phyloP scores from a whole-genome alignment of 1,140 invertebrate species.

The Lanistes nyassanus region DNA sequence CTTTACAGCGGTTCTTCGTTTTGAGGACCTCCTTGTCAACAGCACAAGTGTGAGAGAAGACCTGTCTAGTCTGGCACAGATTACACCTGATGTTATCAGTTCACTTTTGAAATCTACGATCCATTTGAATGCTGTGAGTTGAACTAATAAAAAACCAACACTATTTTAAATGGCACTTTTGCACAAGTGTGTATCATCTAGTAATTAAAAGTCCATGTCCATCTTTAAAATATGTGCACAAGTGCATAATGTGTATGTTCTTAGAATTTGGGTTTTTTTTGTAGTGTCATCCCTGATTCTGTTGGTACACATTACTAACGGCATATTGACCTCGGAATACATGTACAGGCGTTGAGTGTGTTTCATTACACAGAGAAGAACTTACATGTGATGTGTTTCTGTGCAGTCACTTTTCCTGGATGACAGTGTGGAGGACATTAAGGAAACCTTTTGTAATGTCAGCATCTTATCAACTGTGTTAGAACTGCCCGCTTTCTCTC shows the following conservation, averaged over 20 bases:
- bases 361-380: no score
- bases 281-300: no score
- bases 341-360: no score
- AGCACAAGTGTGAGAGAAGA: slow-evolving; percentile 17
- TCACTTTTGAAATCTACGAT: slow-evolving; percentile 38
- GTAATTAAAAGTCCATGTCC: no score
- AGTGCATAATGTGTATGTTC: no score
- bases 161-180: no score
- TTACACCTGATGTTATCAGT: slow-evolving; percentile 31
- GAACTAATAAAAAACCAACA: background rate
- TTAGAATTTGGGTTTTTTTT: no score
- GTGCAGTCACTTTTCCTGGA: slow-evolving; percentile 26
- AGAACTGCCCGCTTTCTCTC: slow-evolving; percentile 28
- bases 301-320: no score
- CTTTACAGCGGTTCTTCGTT: slow-evolving; percentile 30
- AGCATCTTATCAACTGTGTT: slow-evolving; percentile 23
- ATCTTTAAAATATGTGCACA: no score
- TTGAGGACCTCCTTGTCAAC: slow-evolving; percentile 34
- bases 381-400: background rate
- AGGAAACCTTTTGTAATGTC: slow-evolving; percentile 31
- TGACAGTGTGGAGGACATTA: slow-evolving; percentile 25
- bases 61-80: slow-evolving; percentile 20
- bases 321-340: no score
- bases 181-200: no score
- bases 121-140: slow-evolving; percentile 35